These are phyloP conservation scores for Dufourea novaeangliae DNA, from an alignment of 1,140 invertebrate species.

Conservation along the genomic window DNA sequence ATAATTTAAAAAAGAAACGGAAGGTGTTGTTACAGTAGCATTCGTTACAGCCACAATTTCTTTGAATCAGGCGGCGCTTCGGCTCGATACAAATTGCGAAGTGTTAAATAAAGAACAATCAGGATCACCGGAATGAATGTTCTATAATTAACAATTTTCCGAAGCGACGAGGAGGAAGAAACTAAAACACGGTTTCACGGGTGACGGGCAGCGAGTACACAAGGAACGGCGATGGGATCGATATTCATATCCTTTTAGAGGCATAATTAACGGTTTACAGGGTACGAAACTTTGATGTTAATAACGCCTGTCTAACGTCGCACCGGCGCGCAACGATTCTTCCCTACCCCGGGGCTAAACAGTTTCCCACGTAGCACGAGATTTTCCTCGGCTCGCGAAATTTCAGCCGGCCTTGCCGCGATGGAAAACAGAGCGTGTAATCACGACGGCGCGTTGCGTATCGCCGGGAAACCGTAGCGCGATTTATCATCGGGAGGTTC, in stretches of 20 bases:
- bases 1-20: too few relatives aligned
- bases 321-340: background rate
- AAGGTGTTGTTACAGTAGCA: too few relatives aligned
- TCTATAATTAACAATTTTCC: constrained; percentile 14
- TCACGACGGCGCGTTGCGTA: constrained; percentile 1
- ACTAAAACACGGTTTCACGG: constrained; percentile 3
- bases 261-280: background rate
- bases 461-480: constrained; percentile 15
- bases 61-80: too few relatives aligned
- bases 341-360: background rate
- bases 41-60: too few relatives aligned
- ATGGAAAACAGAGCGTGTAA: constrained; percentile 46
- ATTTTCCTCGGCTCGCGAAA: background rate
- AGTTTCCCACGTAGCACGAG: background rate
- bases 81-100: background rate
- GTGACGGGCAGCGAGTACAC: background rate
- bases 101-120: background rate
- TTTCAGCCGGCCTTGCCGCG: constrained; percentile 9
- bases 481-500: constrained; percentile 29
- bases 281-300: background rate
- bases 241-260: background rate
- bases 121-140: background rate
- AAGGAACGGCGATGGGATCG: constrained; percentile 13
- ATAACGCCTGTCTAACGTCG: background rate
- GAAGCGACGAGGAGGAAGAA: too few relatives aligned